Conservation (phyloP, 2,888 invertebrate species). For the Labia minor region DNA sequence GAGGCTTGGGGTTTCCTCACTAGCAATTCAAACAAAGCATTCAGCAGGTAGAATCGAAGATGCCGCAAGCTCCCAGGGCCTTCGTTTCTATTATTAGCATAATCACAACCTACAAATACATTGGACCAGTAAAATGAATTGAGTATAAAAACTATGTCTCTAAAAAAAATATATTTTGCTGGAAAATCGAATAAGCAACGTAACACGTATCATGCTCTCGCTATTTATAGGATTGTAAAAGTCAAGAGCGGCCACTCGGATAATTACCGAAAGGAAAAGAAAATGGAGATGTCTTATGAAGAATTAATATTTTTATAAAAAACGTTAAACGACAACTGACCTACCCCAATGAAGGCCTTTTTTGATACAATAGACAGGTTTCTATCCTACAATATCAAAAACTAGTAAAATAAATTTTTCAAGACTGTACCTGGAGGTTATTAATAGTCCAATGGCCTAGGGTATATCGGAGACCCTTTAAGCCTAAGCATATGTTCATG, state of each 20-base stretch:
- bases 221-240: conserved; percentile 1
- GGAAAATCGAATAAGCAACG: neutral
- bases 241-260: neutral
- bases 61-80: neutral
- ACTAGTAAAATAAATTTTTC: neutral
- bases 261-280: neutral
- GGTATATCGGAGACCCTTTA: neutral
- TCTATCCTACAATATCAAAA: neutral
- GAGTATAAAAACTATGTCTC: too few relatives aligned
- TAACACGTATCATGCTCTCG: neutral
- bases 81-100: conserved; percentile 2
- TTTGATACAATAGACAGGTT: neutral
- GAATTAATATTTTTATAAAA: neutral
- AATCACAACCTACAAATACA: conserved; percentile 6
- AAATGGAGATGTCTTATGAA: neutral
- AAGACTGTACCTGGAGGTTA: neutral
- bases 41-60: neutral
- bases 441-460: neutral
- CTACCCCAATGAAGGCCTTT: neutral
- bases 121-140: neutral
- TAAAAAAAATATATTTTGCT: neutral
- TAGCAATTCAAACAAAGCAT: neutral
- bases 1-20: neutral
- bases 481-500: neutral
- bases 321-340: neutral